Conservation (phyloP, 2,797 vertebrate genomes). For the Anguilla megastoma region DNA sequence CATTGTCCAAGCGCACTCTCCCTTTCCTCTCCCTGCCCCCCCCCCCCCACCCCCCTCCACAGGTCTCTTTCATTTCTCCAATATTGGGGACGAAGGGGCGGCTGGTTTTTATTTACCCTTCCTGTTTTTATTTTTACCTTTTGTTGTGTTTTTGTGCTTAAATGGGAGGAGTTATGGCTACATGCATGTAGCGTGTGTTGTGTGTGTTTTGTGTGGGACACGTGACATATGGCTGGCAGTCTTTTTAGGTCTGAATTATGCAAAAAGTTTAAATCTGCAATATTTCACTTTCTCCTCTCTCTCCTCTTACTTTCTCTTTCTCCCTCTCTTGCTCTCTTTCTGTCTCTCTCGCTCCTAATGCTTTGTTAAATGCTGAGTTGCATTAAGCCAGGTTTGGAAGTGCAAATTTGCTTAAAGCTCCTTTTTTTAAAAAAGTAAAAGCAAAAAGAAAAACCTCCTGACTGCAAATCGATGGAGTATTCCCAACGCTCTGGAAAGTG, state of each 20-base stretch:
- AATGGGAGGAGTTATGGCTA: no score
- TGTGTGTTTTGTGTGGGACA: no score
- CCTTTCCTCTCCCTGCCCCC: not conserved
- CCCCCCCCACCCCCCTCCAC: not conserved
- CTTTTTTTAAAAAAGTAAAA: not conserved
- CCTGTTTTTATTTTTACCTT: no score
- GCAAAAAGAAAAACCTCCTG: not conserved
- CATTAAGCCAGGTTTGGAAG: not conserved
- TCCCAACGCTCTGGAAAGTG: not conserved
- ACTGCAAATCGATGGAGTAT: constrained; percentile 1
- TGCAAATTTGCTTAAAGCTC: not conserved
- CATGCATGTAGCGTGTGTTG: no score
- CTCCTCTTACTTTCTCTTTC: constrained; percentile 3
- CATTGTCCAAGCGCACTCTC: not conserved
- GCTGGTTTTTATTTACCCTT: no score
- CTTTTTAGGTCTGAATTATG: no score
- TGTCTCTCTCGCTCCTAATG: not conserved
- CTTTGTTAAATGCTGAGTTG: not conserved
- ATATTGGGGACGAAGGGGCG: no score
- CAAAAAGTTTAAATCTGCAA: not conserved
- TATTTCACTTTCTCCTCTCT: not conserved
- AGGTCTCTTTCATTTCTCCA: no score
- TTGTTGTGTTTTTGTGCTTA: no score
- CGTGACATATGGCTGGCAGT: no score
- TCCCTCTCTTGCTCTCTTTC: constrained; percentile 18